phyloP scores from a whole-genome alignment of 2,113 vertebrate genomes.

The Cairina moschata region DNA sequence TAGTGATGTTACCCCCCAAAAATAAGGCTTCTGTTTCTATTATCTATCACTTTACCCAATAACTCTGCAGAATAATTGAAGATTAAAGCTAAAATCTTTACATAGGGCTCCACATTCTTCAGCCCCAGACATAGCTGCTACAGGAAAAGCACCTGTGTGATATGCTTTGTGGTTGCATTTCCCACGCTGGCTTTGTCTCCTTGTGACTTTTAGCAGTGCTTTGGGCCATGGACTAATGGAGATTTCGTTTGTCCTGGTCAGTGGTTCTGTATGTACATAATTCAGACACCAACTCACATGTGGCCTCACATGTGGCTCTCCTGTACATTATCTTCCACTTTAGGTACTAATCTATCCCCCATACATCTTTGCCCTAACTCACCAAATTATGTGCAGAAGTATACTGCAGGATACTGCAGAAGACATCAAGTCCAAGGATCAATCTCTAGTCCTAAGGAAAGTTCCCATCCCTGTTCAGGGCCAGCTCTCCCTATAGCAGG shows the following conservation, averaged over 20 bases:
- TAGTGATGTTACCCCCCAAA: background rate
- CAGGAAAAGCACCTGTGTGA: background rate
- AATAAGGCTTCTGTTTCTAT: background rate
- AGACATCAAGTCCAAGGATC: background rate
- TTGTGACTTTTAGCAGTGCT: background rate
- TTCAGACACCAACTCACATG: background rate
- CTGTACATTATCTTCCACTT: background rate
- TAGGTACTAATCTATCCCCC: background rate
- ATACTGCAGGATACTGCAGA: background rate
- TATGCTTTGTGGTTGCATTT: background rate
- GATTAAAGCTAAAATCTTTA: background rate
- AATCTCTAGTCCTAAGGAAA: background rate
- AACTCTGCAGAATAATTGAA: background rate
- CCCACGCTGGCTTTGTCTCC: background rate
- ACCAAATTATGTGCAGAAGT: background rate
- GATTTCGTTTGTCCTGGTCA: background rate
- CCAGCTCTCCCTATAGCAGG: background rate
- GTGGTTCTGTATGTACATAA: background rate
- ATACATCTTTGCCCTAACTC: background rate
- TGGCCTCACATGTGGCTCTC: background rate
- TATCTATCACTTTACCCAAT: background rate
- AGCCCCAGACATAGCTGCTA: background rate
- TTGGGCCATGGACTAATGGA: background rate
- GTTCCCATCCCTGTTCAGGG: background rate
- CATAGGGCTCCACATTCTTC: background rate